phyloP scores from a whole-genome alignment of 1,140 invertebrate genomes.

The Drosophila pandora region DNA sequence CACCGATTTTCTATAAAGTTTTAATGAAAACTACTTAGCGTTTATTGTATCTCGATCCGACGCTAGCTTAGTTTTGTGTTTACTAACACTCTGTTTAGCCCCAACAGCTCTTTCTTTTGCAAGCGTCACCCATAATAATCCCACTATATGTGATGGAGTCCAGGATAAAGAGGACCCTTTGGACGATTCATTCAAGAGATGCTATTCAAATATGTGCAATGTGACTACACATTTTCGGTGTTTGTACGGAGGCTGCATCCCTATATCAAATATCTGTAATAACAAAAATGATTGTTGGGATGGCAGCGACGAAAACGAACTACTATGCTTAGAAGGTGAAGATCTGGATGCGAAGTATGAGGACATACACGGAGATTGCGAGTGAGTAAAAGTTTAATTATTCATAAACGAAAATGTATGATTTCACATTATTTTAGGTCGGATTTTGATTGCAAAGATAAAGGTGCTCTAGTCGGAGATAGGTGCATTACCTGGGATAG shows the following conservation, averaged over 20 bases:
- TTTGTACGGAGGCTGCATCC: constrained; percentile 40
- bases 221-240: constrained; percentile 12
- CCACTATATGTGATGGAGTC: constrained; percentile 44
- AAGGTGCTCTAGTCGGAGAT: constrained; percentile 76
- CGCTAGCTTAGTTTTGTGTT: too few relatives aligned
- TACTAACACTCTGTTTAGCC: too few relatives aligned
- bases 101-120: not conserved
- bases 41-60: too few relatives aligned
- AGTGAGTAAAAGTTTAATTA: constrained; percentile 10
- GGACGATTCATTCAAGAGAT: constrained; percentile 83
- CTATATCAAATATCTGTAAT: constrained; percentile 6
- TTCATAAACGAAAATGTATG: too few relatives aligned
- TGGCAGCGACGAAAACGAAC: constrained; percentile 32
- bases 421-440: constrained; percentile 40
- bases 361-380: constrained; percentile 9
- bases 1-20: too few relatives aligned
- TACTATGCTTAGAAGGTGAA: not conserved
- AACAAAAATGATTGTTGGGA: constrained; percentile 28
- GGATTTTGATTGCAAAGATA: constrained; percentile 84
- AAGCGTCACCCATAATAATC: not conserved
- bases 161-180: constrained; percentile 86
- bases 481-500: not conserved
- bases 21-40: too few relatives aligned
- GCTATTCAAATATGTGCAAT: constrained; percentile 7
- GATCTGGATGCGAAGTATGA: not conserved